phyloP scores from a whole-genome alignment of 2,113 vertebrate genomes.

The Tor tambroides region DNA sequence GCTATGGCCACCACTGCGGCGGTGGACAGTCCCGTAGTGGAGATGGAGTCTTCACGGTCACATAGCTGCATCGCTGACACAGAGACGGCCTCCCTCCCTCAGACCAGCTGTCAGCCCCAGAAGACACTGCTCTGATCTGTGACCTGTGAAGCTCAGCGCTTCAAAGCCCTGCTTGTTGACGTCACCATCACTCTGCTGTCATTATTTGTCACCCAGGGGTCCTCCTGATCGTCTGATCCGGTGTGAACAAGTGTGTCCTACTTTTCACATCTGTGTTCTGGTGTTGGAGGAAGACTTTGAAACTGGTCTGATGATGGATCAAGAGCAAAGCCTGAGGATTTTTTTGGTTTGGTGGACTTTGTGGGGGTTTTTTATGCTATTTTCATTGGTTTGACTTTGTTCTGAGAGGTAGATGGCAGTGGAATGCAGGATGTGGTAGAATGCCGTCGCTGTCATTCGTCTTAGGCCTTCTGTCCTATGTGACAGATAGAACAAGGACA shows the following conservation, averaged over 20 bases:
- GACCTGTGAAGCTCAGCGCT: too few species aligned
- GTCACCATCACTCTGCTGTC: constrained; percentile 15
- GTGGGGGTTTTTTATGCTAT: not conserved
- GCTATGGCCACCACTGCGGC: too few species aligned
- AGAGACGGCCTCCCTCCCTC: too few species aligned
- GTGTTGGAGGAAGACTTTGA: not conserved
- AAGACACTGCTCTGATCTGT: too few species aligned
- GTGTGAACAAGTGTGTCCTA: constrained; percentile 19
- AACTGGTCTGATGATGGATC: not conserved
- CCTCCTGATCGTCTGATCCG: constrained; percentile 37
- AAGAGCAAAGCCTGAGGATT: not conserved
- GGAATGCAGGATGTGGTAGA: not conserved
- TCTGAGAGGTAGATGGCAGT: not conserved
- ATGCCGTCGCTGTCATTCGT: not conserved
- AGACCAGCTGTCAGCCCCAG: too few species aligned
- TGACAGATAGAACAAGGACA: constrained; percentile 9
- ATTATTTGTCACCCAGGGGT: not conserved
- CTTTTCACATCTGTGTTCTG: constrained; percentile 18
- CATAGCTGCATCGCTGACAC: too few species aligned
- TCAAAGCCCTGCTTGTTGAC: constrained; percentile 6
- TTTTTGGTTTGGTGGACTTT: not conserved
- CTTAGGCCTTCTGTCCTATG: not conserved
- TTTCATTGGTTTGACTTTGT: not conserved
- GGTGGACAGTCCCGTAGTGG: too few species aligned
- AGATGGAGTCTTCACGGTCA: too few species aligned